phyloP scores from a whole-genome alignment of 2,888 invertebrate species.

The Lasioglossum pauxillum region DNA sequence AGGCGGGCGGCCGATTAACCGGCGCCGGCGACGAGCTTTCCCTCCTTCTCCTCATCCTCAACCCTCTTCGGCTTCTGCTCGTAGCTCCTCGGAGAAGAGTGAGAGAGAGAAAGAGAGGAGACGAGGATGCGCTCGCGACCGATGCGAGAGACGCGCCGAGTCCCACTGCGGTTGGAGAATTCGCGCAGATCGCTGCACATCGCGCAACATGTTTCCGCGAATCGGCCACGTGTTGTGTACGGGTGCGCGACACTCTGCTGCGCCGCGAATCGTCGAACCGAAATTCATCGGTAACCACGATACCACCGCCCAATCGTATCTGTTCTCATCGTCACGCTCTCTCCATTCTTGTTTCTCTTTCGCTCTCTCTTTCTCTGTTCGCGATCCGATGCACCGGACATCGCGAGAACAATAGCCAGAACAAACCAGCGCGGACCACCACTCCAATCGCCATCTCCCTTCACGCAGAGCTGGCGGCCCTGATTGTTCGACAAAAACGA shows the following conservation, averaged over 20 bases:
- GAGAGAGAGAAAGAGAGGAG: background rate
- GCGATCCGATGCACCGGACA: background rate
- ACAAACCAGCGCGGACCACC: background rate
- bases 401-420: background rate
- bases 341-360: background rate
- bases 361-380: background rate
- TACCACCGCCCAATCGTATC: background rate
- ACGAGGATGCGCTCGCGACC: slow-evolving; percentile 25
- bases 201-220: slow-evolving; percentile 42
- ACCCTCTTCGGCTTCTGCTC: background rate
- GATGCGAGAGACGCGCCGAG: slow-evolving; percentile 59
- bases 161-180: slow-evolving; percentile 67
- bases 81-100: background rate
- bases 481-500: background rate
- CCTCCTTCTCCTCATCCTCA: background rate
- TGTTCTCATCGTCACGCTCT: background rate
- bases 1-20: slow-evolving; percentile 28
- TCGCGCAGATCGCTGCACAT: slow-evolving; percentile 48
- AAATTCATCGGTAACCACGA: background rate
- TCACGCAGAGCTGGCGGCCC: background rate
- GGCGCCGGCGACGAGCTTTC: slow-evolving; percentile 5
- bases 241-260: background rate
- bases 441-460: background rate
- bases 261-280: background rate
- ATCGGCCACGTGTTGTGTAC: slow-evolving; percentile 50